These are phyloP conservation scores for Struthio camelus DNA, from an alignment of 2,113 vertebrate species.

Conservation along the genomic window DNA sequence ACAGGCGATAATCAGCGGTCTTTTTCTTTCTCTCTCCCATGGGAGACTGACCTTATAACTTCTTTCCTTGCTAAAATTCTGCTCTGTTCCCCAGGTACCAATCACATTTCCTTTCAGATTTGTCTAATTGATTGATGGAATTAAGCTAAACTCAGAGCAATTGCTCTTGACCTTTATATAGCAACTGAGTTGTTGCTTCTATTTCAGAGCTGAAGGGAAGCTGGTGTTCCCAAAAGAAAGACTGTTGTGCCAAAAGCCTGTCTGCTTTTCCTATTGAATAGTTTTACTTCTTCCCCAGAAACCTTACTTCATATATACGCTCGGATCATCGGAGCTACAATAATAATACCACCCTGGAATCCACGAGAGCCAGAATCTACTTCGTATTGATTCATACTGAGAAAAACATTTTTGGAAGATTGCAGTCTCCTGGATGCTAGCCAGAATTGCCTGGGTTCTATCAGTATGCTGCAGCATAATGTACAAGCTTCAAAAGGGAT, in stretches of 20 bases:
- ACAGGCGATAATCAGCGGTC: constrained; percentile 4
- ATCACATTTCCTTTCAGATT: background rate
- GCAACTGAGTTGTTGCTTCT: background rate
- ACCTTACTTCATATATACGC: background rate
- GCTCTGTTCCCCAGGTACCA: background rate
- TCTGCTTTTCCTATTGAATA: background rate
- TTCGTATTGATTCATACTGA: background rate
- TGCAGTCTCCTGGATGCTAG: background rate
- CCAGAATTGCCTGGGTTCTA: background rate
- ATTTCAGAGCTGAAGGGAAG: constrained; percentile 13
- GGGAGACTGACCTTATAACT: constrained; percentile 2
- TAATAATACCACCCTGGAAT: background rate
- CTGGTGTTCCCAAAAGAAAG: background rate
- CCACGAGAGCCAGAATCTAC: background rate
- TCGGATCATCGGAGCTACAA: background rate
- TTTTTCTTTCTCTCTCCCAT: background rate
- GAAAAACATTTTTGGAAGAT: background rate
- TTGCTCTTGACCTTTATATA: constrained; percentile 26
- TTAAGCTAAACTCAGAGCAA: constrained; percentile 20
- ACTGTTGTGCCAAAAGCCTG: constrained; percentile 1
- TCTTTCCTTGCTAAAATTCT: background rate
- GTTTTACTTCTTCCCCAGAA: background rate
- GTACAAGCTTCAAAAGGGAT: background rate
- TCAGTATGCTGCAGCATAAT: background rate
- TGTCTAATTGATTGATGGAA: constrained; percentile 45